Evolutionary conservation across 2,113 vertebrate species (phyloP).

Genomic region (Nibea albiflora): DNA sequence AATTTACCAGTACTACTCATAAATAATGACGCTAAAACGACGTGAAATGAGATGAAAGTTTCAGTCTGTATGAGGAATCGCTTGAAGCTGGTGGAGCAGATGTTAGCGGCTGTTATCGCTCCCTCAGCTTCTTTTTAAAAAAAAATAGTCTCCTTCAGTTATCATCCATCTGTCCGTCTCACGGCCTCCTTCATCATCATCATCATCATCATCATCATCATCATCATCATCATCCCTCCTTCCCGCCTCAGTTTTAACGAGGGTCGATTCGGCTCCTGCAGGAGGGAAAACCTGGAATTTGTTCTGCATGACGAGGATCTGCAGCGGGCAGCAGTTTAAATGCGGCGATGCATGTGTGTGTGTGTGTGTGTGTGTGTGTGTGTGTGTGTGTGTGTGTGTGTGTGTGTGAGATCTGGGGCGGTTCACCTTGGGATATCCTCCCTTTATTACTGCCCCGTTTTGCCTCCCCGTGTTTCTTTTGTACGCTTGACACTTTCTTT

Average conservation of each 20-base stretch:
- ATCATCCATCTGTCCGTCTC: background rate
- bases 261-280: constrained; percentile 60
- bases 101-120: background rate
- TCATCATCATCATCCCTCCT: background rate
- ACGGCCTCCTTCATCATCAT: background rate
- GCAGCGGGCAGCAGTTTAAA: constrained; percentile 53
- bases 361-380: background rate
- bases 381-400: background rate
- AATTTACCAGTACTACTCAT: too few relatives aligned
- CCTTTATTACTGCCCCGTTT: background rate
- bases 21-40: too few relatives aligned
- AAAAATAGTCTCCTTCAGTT: background rate
- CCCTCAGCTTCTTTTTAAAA: background rate
- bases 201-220: too few relatives aligned
- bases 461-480: background rate
- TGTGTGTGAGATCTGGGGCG: background rate
- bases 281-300: constrained; percentile 66
- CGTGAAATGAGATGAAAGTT: too few relatives aligned
- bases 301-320: constrained; percentile 63
- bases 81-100: background rate
- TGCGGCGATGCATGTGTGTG: background rate
- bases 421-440: background rate
- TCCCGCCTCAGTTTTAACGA: background rate
- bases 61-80: background rate
- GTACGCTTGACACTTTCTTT: background rate